These are phyloP conservation scores for Latrodectus geometricus DNA, from an alignment of 1,140 invertebrate species.

Conservation along the genomic window DNA sequence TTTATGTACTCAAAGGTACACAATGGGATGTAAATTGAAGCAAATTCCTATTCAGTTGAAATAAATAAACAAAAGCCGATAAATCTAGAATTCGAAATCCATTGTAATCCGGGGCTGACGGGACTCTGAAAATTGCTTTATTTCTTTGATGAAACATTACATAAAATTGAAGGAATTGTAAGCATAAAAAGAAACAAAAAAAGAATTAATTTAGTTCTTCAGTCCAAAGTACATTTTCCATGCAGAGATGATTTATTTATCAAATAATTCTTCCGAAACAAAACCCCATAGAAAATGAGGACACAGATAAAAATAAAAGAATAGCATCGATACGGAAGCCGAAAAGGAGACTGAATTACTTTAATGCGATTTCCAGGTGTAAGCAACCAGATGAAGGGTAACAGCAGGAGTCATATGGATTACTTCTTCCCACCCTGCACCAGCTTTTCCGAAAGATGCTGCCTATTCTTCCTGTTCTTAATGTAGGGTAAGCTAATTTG, in stretches of 20 bases:
- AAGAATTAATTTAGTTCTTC: neutral
- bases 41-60: too few relatives aligned
- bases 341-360: neutral
- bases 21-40: too few relatives aligned
- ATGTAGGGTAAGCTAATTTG: neutral
- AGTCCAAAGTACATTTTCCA: neutral
- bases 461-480: neutral
- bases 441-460: neutral
- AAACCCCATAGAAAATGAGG: neutral
- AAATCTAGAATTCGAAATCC: too few relatives aligned
- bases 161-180: neutral
- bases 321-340: neutral
- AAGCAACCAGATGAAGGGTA: neutral
- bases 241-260: neutral
- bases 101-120: too few relatives aligned
- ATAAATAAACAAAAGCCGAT: too few relatives aligned
- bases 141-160: neutral
- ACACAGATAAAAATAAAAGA: neutral
- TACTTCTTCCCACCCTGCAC: neutral
- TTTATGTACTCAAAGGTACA: too few relatives aligned
- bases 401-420: neutral
- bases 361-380: slow-evolving; percentile 1
- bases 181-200: neutral
- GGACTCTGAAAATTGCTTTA: neutral
- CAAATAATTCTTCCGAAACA: neutral